phyloP scores from a whole-genome alignment of 2,113 vertebrate species.

The Psephotus haematonotus region DNA sequence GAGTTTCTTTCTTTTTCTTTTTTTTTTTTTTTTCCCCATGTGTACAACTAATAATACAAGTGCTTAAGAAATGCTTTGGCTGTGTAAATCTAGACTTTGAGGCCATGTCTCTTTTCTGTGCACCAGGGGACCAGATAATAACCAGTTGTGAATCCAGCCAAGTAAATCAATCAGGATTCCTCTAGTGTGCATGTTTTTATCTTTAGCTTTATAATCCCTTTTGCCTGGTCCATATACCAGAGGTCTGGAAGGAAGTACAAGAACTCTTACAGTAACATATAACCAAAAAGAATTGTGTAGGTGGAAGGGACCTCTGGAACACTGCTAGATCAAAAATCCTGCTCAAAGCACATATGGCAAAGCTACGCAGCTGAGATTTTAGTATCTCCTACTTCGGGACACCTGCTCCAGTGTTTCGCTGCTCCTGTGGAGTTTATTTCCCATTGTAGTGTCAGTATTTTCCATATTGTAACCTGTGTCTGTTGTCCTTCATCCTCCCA shows the following conservation, averaged over 20 bases:
- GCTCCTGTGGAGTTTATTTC: fast-evolving
- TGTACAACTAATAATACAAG: background rate
- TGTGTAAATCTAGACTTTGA: background rate
- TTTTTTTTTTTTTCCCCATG: background rate
- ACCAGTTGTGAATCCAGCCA: background rate
- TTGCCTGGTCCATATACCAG: background rate
- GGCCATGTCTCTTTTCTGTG: background rate
- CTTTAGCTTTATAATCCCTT: background rate
- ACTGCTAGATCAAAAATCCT: background rate
- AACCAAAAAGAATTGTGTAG: background rate
- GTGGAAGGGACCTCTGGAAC: background rate
- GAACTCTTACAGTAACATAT: background rate
- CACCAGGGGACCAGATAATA: background rate
- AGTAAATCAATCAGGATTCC: background rate
- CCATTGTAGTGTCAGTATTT: background rate
- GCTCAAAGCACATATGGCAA: background rate
- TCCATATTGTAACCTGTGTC: background rate
- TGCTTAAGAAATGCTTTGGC: background rate
- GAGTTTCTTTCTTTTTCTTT: background rate
- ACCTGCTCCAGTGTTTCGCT: background rate
- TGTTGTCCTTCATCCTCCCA: background rate
- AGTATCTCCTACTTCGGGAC: background rate
- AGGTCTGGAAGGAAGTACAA: background rate
- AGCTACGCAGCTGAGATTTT: fast-evolving
- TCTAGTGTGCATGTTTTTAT: fast-evolving